Evolutionary conservation across 2,888 invertebrate species (phyloP), one percentile per base, ranked within the genome.

Genomic region (Phalangium opilio): DNA sequence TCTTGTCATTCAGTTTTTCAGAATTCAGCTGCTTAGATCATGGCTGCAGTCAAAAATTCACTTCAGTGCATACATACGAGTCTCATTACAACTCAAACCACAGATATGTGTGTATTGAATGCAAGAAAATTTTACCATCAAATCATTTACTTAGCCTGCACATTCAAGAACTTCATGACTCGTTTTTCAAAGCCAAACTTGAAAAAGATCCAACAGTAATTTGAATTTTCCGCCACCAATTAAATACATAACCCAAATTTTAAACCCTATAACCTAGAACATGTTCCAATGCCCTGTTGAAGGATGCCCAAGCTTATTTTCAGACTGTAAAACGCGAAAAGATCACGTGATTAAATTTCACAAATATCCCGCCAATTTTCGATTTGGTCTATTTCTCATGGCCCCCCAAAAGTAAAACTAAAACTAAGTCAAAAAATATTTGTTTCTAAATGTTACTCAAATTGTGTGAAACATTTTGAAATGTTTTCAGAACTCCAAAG

Each of bases 91-190:
- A 43, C 38, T 45, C 44, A 14, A 65, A 67, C 0, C 83, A 84
- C 60, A 71, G 77, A 45, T 78, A 77, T 60, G 64, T 71, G 1
- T 85, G 85, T 59, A 62, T 69, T 2, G 69, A 74, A 48, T 85
- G 84, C 62, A 76, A 74, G 53, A 76, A 75, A 50, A 66, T 69
- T 12, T 66, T 79, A 19, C 79, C 80, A 0, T 78, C 78, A 1
- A 71, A 77, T 0, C 78, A 81, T 62, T 67, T 84, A 2, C 67
- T 85, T 48, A 83, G 83, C 58, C 66, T 84, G 46, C 84, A 85
- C 60, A 65, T 84, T 38, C 74, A 77, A 51, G 84, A 85, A 61
- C 70, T 64, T 1, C 84, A 85, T 56, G 83, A 84, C 62, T 75
- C 77, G 0, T 81, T 79, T 62, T 84, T 84, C 59, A 70, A 75